Percentiles rank a stretch among this genome's conserved stretches.
Evolutionary conservation across 1,140 invertebrate species (phyloP).

Genomic region (Tribolium madens): DNA sequence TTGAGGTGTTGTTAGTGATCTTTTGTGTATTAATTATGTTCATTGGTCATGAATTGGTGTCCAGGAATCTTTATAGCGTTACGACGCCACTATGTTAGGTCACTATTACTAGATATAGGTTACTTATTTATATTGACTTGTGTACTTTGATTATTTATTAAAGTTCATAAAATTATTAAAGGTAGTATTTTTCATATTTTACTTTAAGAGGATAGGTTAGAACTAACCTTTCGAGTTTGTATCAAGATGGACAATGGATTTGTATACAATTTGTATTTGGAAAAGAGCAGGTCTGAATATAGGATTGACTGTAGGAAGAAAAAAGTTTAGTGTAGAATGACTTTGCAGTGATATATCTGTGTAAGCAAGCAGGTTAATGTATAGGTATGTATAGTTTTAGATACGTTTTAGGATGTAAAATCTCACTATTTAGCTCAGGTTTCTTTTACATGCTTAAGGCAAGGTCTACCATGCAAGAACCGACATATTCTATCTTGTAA

Average conservation of each 20-base stretch:
- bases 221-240: constrained; percentile 28
- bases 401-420: constrained; percentile 50
- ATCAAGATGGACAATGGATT: constrained; percentile 34
- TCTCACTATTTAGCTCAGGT: constrained; percentile 60
- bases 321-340: constrained; percentile 46
- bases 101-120: constrained; percentile 47
- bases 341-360: constrained; percentile 44
- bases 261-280: constrained; percentile 41
- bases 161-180: constrained; percentile 44
- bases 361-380: constrained; percentile 46
- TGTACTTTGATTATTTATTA: constrained; percentile 49
- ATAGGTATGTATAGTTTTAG: constrained; percentile 60
- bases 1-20: constrained; percentile 15
- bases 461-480: background rate
- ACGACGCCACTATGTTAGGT: constrained; percentile 9
- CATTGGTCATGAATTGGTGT: constrained; percentile 35
- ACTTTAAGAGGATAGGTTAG: constrained; percentile 20
- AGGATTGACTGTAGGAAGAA: constrained; percentile 46
- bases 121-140: too few relatives aligned
- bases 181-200: constrained; percentile 48
- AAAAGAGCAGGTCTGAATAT: constrained; percentile 44
- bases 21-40: constrained; percentile 41
- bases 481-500: background rate
- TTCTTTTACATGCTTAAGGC: constrained; percentile 48
- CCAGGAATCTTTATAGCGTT: constrained; percentile 33